Conservation (phyloP, 2,797 vertebrate species). For the Sarcoramphus papa region DNA sequence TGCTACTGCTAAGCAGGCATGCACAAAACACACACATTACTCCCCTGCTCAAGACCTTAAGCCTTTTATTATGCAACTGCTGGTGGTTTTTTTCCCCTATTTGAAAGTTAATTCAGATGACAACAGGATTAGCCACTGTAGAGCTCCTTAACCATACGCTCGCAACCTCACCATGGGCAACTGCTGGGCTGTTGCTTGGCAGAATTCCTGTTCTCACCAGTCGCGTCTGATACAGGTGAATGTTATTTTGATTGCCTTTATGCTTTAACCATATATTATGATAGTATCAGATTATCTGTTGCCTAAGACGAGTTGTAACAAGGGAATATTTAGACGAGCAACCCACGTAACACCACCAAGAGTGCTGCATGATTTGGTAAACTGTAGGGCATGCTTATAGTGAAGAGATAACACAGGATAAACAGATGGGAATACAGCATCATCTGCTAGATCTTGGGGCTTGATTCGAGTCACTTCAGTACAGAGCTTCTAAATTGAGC, state of each 20-base stretch:
- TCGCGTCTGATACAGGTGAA: not conserved
- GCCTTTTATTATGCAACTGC: conserved; percentile 27
- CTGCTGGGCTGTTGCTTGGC: conserved; percentile 33
- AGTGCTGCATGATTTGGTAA: not conserved
- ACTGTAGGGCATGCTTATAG: not conserved
- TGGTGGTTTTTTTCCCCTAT: not conserved
- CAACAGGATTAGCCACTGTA: conserved; percentile 67
- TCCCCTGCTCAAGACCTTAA: conserved; percentile 16
- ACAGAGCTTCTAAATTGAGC: not conserved
- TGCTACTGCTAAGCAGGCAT: not conserved
- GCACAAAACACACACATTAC: conserved; percentile 8
- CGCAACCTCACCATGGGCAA: not conserved
- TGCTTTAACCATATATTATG: not conserved
- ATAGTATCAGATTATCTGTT: not conserved
- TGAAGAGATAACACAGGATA: not conserved
- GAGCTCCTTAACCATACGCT: conserved; percentile 37
- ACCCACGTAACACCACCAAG: not conserved
- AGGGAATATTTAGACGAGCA: not conserved
- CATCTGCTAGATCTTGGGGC: not conserved
- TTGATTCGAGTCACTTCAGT: not conserved
- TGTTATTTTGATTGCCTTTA: not conserved
- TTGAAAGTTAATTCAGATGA: conserved; percentile 66
- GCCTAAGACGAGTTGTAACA: not conserved
- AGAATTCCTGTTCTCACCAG: conserved; percentile 43
- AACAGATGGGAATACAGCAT: not conserved